Evolutionary conservation across 2,888 invertebrate species (phyloP), one percentile per base, ranked within the genome.

Genomic region (Pristionchus entomophagus): DNA sequence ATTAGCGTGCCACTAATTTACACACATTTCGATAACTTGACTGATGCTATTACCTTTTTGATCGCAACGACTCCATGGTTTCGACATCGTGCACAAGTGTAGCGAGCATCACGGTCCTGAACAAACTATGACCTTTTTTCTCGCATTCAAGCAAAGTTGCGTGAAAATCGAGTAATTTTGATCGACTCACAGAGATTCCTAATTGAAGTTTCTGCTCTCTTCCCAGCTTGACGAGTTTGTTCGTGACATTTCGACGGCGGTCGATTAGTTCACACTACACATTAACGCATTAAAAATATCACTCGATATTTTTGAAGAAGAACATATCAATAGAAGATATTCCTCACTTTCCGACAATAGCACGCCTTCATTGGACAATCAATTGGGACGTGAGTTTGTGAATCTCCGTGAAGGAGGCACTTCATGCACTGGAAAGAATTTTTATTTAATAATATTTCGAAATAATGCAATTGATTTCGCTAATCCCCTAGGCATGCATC

Each of bases 381-480:
- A 8, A 26, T 22, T 4, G 73, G 45, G 26, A 22, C 14, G 41
- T 73, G 73, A 2, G 41, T 26, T 0, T n/a, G 45, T 10, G 38
- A 45, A 3, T 73, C 73, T 2, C 73, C 73, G 26, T 73, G 73
- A 4, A 73, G 26, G 2, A 73, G 73, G 26, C 73, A 73, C 45
- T 73, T 73, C 73, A 73, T 73, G 73, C 73, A 73, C 73, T 73
- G 73, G n/a, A 73, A 45, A 41, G 8, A 69, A 3, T 22, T 62
- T 29, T 59, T 6, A 59, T 26, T 59, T 2, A n/a, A n/a, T 59
- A 59, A 59, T 22, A 2, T n/a, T 19, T n/a, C 6, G 29, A 59
- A 59, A 29, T 0, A 5, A 4, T 0, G n/a, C 29, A 1, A 29
- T 26, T 12, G n/a, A 59, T n/a, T n/a, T n/a, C n/a, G n/a, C n/a